phyloP scores from a whole-genome alignment of 1,140 invertebrate genomes.

The Camponotus pennsylvanicus region DNA sequence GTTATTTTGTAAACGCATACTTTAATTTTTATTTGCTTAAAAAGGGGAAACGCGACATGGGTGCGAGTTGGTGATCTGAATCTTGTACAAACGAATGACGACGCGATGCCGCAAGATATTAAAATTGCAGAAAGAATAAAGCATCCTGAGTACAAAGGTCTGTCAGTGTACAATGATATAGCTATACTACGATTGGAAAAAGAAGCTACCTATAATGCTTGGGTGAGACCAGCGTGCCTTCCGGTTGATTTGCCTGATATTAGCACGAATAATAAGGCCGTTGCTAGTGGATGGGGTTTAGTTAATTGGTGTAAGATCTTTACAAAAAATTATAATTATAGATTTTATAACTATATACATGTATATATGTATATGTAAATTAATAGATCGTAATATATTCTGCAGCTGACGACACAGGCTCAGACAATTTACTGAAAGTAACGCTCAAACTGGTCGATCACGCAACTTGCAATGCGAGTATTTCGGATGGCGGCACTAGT shows the following conservation, averaged over 20 bases:
- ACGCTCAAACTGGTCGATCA: slow-evolving; percentile 84
- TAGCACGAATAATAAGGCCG: slow-evolving; percentile 62
- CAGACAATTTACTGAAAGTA: slow-evolving; percentile 86
- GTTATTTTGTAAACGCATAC: no score
- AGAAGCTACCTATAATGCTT: slow-evolving; percentile 84
- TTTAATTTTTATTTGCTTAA: not conserved
- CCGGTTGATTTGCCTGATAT: slow-evolving; percentile 64
- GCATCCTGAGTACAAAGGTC: slow-evolving; percentile 85
- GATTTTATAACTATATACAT: not conserved
- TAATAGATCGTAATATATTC: slow-evolving; percentile 65
- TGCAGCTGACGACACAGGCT: slow-evolving; percentile 75
- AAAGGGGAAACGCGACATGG: slow-evolving; percentile 73
- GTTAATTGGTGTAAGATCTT: slow-evolving; percentile 78
- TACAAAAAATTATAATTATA: not conserved
- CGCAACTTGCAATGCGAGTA: slow-evolving; percentile 81
- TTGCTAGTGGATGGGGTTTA: slow-evolving; percentile 87
- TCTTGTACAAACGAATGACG: slow-evolving; percentile 82
- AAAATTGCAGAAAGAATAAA: slow-evolving; percentile 81
- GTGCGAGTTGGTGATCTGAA: slow-evolving; percentile 87
- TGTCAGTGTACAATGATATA: slow-evolving; percentile 87
- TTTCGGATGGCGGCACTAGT: slow-evolving; percentile 63
- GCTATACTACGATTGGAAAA: slow-evolving; percentile 85
- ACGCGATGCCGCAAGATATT: slow-evolving; percentile 82
- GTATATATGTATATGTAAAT: not conserved
- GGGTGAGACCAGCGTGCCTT: slow-evolving; percentile 87